A percentile compares a stretch with the other conserved stretches of the same genome.
Conservation (phyloP, 2,113 vertebrate species). For the Podarcis raffonei region DNA sequence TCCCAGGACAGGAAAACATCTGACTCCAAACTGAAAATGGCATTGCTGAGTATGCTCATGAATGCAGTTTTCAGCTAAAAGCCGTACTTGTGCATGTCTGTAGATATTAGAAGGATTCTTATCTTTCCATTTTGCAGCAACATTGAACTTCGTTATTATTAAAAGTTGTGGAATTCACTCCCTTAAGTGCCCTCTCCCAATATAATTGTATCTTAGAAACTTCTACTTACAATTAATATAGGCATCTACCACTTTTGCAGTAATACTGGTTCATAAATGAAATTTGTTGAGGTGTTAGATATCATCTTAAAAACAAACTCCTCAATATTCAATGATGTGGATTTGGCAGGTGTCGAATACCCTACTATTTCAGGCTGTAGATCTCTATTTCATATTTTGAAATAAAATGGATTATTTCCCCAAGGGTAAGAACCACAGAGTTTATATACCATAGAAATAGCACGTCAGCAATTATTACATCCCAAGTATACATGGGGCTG, state of each 20-base stretch:
- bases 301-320: not conserved
- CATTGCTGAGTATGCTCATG: too few species aligned
- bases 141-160: too few species aligned
- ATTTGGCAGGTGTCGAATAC: not conserved
- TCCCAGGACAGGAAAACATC: too few species aligned
- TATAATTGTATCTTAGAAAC: not conserved
- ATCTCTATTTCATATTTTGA: not conserved
- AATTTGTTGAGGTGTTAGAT: not conserved
- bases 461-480: not conserved
- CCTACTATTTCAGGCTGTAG: not conserved
- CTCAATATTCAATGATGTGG: not conserved
- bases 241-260: not conserved
- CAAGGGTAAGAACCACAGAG: not conserved
- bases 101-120: too few species aligned
- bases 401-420: not conserved
- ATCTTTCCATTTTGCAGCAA: too few species aligned
- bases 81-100: too few species aligned
- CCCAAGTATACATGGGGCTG: too few species aligned
- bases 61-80: too few species aligned
- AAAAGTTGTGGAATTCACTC: too few species aligned
- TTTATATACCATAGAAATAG: not conserved
- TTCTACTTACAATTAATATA: not conserved
- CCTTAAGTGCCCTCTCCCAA: not conserved
- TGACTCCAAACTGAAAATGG: too few species aligned
- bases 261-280: not conserved